Conservation (phyloP, 2,797 vertebrate species). For the Florisuga fusca region DNA sequence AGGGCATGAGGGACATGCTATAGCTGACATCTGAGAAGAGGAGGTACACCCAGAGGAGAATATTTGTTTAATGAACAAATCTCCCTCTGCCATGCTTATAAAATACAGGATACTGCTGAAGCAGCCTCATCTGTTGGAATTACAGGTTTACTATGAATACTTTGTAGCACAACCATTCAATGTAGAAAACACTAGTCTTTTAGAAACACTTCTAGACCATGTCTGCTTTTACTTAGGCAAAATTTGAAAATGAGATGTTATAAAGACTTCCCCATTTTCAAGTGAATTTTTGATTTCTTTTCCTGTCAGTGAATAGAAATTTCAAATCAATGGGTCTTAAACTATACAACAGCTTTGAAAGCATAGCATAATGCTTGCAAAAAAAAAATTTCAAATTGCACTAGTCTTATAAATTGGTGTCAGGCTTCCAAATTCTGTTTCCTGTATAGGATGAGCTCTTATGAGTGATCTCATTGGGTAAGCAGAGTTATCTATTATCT, state of each 20-base stretch:
- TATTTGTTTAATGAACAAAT: neutral
- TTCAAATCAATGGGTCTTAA: neutral
- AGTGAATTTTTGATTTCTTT: conserved; percentile 13
- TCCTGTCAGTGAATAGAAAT: neutral
- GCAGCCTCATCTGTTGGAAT: neutral
- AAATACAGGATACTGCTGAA: neutral
- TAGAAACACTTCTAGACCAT: neutral
- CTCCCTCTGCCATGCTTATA: neutral
- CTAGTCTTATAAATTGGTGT: neutral
- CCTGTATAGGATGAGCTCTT: neutral
- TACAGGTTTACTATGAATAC: neutral
- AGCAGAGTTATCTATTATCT: neutral
- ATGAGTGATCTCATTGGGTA: neutral
- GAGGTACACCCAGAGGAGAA: neutral
- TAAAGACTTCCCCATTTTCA: neutral
- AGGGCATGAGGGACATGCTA: neutral
- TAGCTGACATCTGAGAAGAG: neutral
- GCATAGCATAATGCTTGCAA: neutral
- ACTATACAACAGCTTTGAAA: neutral
- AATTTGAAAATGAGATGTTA: neutral
- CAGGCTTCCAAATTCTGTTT: neutral
- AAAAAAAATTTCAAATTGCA: neutral
- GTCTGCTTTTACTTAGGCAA: neutral
- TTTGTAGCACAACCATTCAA: neutral
- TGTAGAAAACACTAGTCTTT: neutral